phyloP scores from a whole-genome alignment of 2,888 invertebrate genomes.

The Ectobius pallidus region DNA sequence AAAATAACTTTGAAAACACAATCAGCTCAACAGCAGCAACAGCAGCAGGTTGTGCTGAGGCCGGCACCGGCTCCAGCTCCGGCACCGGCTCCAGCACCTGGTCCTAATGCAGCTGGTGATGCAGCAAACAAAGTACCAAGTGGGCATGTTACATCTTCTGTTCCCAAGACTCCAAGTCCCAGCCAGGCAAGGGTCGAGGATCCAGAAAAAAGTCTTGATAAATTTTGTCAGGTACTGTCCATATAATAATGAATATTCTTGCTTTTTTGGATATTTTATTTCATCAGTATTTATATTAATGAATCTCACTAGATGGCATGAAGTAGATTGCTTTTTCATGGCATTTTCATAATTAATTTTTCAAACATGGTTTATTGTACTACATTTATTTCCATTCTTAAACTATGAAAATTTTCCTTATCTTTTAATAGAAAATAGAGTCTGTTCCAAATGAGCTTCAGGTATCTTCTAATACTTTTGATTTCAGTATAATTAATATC shows the following conservation, averaged over 20 bases:
- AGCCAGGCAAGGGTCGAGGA: constrained; percentile 60
- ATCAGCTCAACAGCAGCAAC: not conserved
- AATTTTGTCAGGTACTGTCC: constrained; percentile 65
- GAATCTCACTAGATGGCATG: no score
- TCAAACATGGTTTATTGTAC: no score
- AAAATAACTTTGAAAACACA: constrained; percentile 68
- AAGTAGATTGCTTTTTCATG: no score
- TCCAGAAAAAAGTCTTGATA: constrained; percentile 73
- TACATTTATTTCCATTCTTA: no score
- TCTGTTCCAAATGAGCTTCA: no score
- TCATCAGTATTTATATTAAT: no score
- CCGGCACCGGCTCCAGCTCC: not conserved
- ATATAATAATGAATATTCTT: not conserved
- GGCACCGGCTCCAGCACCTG: not conserved
- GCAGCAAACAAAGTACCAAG: constrained; percentile 47
- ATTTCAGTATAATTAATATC: no score
- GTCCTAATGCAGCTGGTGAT: not conserved
- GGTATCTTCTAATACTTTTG: no score
- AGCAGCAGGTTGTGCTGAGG: not conserved
- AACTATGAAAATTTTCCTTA: no score
- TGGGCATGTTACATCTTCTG: constrained; percentile 71
- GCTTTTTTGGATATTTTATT: no score
- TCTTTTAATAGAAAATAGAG: no score
- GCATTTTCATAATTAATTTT: no score
- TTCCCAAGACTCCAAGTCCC: constrained; percentile 85